A percentile compares a stretch with the other conserved stretches of the same genome.
These are phyloP conservation scores for Harpagus bidentatus DNA, from an alignment of 2,113 vertebrate species.

Conservation along the genomic window DNA sequence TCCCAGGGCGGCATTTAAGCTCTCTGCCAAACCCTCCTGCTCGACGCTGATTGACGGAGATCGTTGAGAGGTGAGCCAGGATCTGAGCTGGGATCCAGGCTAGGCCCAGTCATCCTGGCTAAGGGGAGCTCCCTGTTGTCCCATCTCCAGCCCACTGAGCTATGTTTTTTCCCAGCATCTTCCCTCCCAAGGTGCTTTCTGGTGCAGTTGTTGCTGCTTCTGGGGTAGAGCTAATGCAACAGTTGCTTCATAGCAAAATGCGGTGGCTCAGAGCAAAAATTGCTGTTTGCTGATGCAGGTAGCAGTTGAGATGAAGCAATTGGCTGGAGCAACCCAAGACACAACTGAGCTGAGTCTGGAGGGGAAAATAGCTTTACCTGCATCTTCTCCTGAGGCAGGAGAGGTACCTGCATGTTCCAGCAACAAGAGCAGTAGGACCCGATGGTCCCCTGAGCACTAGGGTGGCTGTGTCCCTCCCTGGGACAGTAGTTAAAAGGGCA, in stretches of 20 bases:
- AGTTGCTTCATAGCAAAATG: background rate
- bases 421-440: background rate
- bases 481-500: background rate
- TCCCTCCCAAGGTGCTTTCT: background rate
- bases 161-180: background rate
- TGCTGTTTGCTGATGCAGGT: background rate
- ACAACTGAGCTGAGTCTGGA: background rate
- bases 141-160: background rate
- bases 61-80: background rate
- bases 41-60: accelerated
- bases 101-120: background rate
- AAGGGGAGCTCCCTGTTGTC: background rate
- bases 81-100: background rate
- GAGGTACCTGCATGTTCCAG: background rate
- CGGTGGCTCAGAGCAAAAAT: background rate
- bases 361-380: background rate
- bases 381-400: background rate
- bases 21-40: background rate
- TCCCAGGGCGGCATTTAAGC: background rate
- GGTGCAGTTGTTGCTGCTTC: background rate
- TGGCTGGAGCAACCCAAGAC: background rate
- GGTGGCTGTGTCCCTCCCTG: background rate
- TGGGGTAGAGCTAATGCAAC: background rate
- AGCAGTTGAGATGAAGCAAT: background rate
- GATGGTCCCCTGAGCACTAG: background rate